A percentile compares a stretch with the other conserved stretches of the same genome.
Evolutionary conservation across 2,113 vertebrate genomes (phyloP).

Genomic region (Esox niger): DNA sequence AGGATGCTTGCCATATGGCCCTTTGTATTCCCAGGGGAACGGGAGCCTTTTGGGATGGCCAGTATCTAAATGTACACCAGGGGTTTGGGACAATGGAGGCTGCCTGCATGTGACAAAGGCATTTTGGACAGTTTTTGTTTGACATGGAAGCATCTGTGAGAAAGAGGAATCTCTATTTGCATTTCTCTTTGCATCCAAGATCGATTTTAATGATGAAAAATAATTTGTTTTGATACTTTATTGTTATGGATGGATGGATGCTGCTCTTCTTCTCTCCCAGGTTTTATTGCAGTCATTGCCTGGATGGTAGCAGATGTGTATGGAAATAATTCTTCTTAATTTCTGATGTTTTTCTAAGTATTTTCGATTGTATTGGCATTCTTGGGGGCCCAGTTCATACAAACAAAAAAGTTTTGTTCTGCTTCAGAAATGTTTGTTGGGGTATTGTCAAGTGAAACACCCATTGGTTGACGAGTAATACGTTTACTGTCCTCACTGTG

Average conservation of each 20-base stretch:
- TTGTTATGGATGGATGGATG: background rate
- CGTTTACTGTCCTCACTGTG: no score
- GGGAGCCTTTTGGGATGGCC: conserved; percentile 44
- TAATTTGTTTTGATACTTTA: background rate
- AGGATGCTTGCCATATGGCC: conserved; percentile 63
- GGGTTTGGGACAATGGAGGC: conserved; percentile 46
- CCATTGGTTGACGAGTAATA: no score
- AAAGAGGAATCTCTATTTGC: background rate
- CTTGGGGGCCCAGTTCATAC: background rate
- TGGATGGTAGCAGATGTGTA: background rate
- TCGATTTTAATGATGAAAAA: background rate
- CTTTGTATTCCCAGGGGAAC: conserved; percentile 53
- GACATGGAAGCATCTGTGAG: background rate
- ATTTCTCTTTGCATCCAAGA: background rate
- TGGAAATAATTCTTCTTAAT: background rate
- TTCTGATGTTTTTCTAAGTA: no score
- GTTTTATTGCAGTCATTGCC: background rate
- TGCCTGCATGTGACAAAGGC: conserved; percentile 30
- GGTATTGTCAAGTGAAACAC: no score
- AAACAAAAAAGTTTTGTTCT: background rate
- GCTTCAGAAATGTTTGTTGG: no score
- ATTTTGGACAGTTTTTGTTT: conserved; percentile 36
- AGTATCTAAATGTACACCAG: conserved; percentile 45
- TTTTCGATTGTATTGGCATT: background rate
- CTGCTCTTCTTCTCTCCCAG: background rate